Conservation (phyloP, 2,797 vertebrate species). For the Karalla daura region DNA sequence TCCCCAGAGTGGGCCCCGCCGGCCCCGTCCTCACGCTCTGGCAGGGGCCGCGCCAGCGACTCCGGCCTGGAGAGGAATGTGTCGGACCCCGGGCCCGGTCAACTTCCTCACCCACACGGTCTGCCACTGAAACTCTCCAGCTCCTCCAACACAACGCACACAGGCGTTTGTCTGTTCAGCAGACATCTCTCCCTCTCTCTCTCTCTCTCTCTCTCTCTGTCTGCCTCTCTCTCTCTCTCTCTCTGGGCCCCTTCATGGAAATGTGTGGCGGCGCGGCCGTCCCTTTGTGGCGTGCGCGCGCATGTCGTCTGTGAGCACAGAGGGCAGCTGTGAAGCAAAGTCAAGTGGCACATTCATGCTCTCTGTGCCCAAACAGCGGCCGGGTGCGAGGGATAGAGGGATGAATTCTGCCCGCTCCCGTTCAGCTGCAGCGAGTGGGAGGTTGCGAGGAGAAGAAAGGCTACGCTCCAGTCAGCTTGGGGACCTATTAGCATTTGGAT, state of each 20-base stretch:
- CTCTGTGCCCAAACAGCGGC: constrained; percentile 50
- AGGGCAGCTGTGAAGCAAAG: constrained; percentile 78
- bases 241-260: constrained; percentile 80
- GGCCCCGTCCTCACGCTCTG: constrained; percentile 63
- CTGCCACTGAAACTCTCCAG: constrained; percentile 69
- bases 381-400: constrained; percentile 59
- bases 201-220: too few species aligned
- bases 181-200: constrained; percentile 68
- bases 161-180: constrained; percentile 73
- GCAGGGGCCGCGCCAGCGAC: constrained; percentile 57
- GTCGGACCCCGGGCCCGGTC: constrained; percentile 62
- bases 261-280: constrained; percentile 72
- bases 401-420: constrained; percentile 75
- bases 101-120: constrained; percentile 73
- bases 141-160: constrained; percentile 68
- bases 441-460: constrained; percentile 78
- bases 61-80: constrained; percentile 67
- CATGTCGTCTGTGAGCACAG: constrained; percentile 64
- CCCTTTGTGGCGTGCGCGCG: constrained; percentile 60
- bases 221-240: too few species aligned
- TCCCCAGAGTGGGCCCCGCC: constrained; percentile 59
- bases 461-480: constrained; percentile 74
- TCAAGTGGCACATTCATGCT: constrained; percentile 80
- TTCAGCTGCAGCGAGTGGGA: constrained; percentile 83
- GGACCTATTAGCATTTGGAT: constrained; percentile 85